Evolutionary conservation across 2,113 vertebrate species (phyloP).

Genomic region (Myiozetetes cayanensis): DNA sequence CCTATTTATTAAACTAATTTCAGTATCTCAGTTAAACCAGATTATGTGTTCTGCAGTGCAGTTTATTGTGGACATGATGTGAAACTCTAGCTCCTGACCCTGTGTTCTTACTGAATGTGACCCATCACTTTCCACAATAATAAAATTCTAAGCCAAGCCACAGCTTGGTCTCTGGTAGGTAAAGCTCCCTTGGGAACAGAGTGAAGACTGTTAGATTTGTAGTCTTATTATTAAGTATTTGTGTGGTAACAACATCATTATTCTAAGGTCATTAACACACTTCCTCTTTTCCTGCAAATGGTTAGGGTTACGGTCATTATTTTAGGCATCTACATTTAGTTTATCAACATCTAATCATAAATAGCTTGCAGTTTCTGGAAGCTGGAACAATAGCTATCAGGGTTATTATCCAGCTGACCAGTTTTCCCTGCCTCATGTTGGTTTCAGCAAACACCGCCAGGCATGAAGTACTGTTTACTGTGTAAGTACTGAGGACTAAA

Average conservation of each 20-base stretch:
- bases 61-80: background rate
- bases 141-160: constrained; percentile 1
- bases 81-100: background rate
- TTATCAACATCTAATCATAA: constrained; percentile 9
- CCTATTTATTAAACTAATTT: background rate
- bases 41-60: background rate
- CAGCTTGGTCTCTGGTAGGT: background rate
- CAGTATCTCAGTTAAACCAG: background rate
- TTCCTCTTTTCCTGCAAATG: constrained; percentile 4
- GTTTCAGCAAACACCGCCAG: background rate
- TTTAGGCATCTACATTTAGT: background rate
- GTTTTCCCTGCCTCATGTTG: background rate
- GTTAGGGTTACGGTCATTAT: background rate
- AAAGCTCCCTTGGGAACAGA: background rate
- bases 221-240: constrained; percentile 16
- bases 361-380: constrained; percentile 9
- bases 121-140: background rate
- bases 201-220: constrained; percentile 3
- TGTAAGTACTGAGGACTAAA: background rate
- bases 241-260: constrained; percentile 19
- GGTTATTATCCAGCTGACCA: background rate
- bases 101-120: background rate
- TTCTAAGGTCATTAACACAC: constrained; percentile 5
- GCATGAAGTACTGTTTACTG: background rate
- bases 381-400: background rate